Conservation (phyloP, 2,797 vertebrate genomes). For the Spondyliosoma cantharus region DNA sequence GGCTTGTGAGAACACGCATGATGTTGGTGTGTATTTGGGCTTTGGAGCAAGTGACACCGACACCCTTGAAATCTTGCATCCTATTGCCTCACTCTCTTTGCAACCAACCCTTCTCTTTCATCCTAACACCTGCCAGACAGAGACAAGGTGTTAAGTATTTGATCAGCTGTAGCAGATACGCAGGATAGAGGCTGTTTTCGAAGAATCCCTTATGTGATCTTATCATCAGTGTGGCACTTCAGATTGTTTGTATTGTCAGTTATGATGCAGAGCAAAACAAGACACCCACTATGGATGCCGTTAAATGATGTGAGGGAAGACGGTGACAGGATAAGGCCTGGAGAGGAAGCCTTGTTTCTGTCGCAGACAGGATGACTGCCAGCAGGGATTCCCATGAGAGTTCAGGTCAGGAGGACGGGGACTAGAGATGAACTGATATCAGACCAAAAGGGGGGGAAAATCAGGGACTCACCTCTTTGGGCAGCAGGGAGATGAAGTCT, state of each 20-base stretch:
- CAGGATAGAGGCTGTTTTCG: slow-evolving; percentile 50
- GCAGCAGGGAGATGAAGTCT: slow-evolving; percentile 99
- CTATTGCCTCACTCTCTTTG: slow-evolving; percentile 55
- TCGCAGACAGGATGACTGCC: background rate
- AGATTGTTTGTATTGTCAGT: slow-evolving; percentile 62
- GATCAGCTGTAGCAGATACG: slow-evolving; percentile 57
- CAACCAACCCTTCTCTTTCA: slow-evolving; percentile 14
- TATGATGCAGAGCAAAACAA: slow-evolving; percentile 47
- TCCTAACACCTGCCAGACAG: slow-evolving; percentile 58
- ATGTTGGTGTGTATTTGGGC: slow-evolving; percentile 40
- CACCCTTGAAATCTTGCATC: slow-evolving; percentile 62
- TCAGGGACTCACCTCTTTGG: slow-evolving; percentile 94
- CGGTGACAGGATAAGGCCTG: slow-evolving; percentile 22
- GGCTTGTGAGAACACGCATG: slow-evolving; percentile 36
- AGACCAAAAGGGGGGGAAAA: background rate
- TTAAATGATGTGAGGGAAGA: slow-evolving; percentile 40
- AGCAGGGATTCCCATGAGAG: slow-evolving; percentile 16
- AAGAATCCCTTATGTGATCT: slow-evolving; percentile 61
- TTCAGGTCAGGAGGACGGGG: slow-evolving; percentile 15
- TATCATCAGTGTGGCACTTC: slow-evolving; percentile 57
- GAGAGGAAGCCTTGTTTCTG: slow-evolving; percentile 21
- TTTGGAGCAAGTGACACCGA: slow-evolving; percentile 46
- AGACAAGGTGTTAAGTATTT: slow-evolving; percentile 50
- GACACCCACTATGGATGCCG: slow-evolving; percentile 35
- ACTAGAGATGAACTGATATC: background rate